phyloP scores from a whole-genome alignment of 2,888 invertebrate genomes.

The Athripsodes cinereus region DNA sequence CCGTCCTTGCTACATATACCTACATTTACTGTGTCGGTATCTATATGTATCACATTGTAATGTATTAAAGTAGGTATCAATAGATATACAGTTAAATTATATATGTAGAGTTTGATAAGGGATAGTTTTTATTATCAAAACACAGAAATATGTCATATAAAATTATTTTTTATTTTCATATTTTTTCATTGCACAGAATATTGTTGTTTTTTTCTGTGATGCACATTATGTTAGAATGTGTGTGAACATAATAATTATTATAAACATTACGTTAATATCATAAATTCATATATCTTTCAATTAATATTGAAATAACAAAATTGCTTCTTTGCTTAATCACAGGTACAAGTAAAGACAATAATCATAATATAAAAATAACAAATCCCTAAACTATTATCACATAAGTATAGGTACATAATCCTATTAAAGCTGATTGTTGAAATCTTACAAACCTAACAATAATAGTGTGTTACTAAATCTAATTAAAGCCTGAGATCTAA shows the following conservation, averaged over 20 bases:
- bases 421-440: conserved; percentile 32
- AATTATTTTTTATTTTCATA: not conserved
- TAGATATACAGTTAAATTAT: no score
- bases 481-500: conserved; percentile 29
- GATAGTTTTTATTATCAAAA: not conserved
- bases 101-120: no score
- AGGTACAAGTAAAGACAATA: conserved; percentile 21
- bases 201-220: not conserved
- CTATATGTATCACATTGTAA: no score
- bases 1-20: no score
- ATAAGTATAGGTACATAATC: conserved; percentile 33
- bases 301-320: conserved; percentile 11
- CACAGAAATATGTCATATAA: not conserved
- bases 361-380: conserved; percentile 18
- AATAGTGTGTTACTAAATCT: conserved; percentile 15
- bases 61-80: no score
- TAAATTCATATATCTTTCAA: conserved; percentile 5
- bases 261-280: not conserved
- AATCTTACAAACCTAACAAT: conserved; percentile 32
- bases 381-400: conserved; percentile 25
- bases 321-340: conserved; percentile 17
- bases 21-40: no score
- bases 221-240: no score
- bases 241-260: not conserved
- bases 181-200: not conserved